phyloP scores from a whole-genome alignment of 1,140 invertebrate genomes.

The Drosophila subpulchrella region DNA sequence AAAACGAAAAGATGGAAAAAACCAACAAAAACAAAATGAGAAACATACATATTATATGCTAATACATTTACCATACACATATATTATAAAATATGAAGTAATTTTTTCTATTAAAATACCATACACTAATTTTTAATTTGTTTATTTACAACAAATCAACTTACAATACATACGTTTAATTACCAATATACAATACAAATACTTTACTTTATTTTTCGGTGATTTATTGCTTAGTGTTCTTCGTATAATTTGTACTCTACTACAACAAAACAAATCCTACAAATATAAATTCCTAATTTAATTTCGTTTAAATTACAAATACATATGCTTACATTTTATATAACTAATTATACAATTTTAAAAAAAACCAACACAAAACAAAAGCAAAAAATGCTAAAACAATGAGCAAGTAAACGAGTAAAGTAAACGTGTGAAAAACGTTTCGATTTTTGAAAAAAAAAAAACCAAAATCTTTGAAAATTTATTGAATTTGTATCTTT shows the following conservation, averaged over 20 bases:
- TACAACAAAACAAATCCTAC: constrained; percentile 69
- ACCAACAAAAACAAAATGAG: constrained; percentile 45
- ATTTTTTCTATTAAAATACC: constrained; percentile 75
- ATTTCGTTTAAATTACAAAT: constrained; percentile 80
- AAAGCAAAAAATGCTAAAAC: constrained; percentile 61
- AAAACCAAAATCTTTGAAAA: constrained; percentile 42
- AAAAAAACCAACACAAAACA: constrained; percentile 52
- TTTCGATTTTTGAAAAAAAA: constrained; percentile 75
- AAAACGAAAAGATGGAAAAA: constrained; percentile 46
- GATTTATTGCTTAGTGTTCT: constrained; percentile 80
- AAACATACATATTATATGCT: constrained; percentile 70
- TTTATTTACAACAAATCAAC: constrained; percentile 69
- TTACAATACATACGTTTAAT: constrained; percentile 53
- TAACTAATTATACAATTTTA: constrained; percentile 72
- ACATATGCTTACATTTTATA: constrained; percentile 81
- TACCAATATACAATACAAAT: constrained; percentile 68
- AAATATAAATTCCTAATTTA: constrained; percentile 81
- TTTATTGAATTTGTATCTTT: constrained; percentile 56
- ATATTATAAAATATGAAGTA: constrained; percentile 74
- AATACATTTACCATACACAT: constrained; percentile 77
- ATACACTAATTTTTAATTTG: constrained; percentile 81
- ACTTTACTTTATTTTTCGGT: constrained; percentile 78
- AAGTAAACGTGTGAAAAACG: constrained; percentile 74
- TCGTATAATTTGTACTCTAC: constrained; percentile 76
- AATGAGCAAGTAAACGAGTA: constrained; percentile 64